These are phyloP conservation scores for Chionodraco myersi DNA, from an alignment of 2,113 vertebrate genomes.

Conservation along the genomic window DNA sequence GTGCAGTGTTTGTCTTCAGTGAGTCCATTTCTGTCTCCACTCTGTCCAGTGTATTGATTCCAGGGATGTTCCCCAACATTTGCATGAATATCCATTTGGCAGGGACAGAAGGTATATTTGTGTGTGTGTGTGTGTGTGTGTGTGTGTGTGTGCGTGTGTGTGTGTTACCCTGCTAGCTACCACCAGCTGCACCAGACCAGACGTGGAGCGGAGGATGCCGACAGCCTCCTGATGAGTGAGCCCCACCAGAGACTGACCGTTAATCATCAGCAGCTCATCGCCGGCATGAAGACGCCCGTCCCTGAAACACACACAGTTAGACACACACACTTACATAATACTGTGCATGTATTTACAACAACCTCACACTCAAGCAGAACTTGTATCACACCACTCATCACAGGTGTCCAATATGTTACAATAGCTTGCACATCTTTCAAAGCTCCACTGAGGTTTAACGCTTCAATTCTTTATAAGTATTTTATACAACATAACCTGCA, in stretches of 20 bases:
- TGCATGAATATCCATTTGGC: no score
- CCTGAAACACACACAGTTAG: conserved; percentile 77
- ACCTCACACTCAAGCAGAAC: no score
- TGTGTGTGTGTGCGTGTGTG: not conserved
- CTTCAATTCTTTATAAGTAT: no score
- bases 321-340: not conserved
- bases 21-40: not conserved
- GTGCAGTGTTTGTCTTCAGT: not conserved
- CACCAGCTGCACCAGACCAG: conserved; percentile 92
- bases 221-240: conserved; percentile 96
- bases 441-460: no score
- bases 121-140: no score
- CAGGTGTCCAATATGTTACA: not conserved
- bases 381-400: not conserved
- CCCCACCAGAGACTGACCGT: conserved; percentile 92
- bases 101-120: no score
- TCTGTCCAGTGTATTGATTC: not conserved
- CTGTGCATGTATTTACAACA: not conserved
- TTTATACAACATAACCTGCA: no score
- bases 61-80: not conserved
- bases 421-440: no score
- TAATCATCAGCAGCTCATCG: conserved; percentile 95
- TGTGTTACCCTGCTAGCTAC: conserved; percentile 91
- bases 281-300: conserved; percentile 92
- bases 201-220: conserved; percentile 87